Percentiles rank a stretch among this genome's conserved stretches.
Conservation (phyloP, 1,140 invertebrate genomes). For the Temnothorax nylanderi region DNA sequence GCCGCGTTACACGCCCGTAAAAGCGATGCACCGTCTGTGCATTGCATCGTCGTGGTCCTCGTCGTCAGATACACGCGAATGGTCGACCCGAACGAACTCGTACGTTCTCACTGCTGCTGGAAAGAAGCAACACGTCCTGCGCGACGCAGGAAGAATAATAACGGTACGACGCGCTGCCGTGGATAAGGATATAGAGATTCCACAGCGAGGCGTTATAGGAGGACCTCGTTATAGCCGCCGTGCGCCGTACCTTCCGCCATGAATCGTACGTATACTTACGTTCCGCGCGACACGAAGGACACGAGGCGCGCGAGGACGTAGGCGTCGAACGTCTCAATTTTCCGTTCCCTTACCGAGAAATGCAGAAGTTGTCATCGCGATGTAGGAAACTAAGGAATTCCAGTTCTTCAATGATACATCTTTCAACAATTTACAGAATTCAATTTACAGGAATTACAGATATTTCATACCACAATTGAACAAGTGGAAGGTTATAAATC, state of each 20-base stretch:
- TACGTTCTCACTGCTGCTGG: conserved; percentile 68
- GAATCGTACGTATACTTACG: conserved; percentile 54
- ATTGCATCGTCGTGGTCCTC: background rate
- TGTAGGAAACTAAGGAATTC: background rate
- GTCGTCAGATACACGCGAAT: conserved; percentile 59
- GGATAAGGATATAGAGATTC: conserved; percentile 75
- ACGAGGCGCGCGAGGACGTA: conserved; percentile 57
- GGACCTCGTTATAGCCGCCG: conserved; percentile 71
- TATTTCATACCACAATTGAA: background rate
- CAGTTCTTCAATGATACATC: background rate
- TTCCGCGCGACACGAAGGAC: conserved; percentile 26
- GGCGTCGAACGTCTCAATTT: conserved; percentile 72
- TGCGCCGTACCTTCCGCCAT: conserved; percentile 17
- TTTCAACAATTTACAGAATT: background rate
- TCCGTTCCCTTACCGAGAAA: conserved; percentile 19
- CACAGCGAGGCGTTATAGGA: conserved; percentile 62
- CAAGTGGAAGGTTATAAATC: background rate
- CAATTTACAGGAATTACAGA: background rate
- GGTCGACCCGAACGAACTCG: conserved; percentile 70
- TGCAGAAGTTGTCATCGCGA: background rate
- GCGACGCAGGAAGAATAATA: conserved; percentile 77
- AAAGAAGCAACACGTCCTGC: conserved; percentile 71
- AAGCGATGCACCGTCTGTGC: background rate
- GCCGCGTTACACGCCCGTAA: background rate
- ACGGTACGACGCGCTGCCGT: conserved; percentile 69